Base-by-base conservation (phyloP, 2,888 invertebrate genomes). In the Cephus pygmeus region DNA sequence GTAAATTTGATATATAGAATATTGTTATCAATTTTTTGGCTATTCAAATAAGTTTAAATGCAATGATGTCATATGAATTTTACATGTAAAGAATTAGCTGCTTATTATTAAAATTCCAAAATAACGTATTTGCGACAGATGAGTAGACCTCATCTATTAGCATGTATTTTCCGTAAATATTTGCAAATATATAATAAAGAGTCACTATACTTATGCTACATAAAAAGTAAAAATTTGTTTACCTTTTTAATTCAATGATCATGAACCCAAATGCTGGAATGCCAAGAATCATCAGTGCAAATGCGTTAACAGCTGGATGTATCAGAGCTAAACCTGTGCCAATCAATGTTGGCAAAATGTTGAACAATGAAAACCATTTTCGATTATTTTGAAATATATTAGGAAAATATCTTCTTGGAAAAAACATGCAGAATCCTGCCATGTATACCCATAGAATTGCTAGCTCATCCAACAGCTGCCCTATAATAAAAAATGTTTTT, bases 381-480 rank as follows among this genome's bases (percentile, higher is more conserved):
- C 96, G 93, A 88, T 95, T 94, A 80, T 94, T 94, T 82, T 93
- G 92, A 79, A 95, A 92, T 87, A 94, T 94, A 84, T 93, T 93
- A 15, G 96, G 96, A 86, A 96, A 95, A 88, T 95, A 94, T 90
- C 94, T 92, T 87, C 94, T 93, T 35, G 96, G 96, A 78, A 94
- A 93, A 92, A 96, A 96, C 92, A 96, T 93, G 68, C 95, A 95
- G 88, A 96, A 95, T 9, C 95, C 95, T 34, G 96, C 95, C 93
- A 96, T 95, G 84, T 95, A 95, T 2, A 96, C 95, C 97, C 97
- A 97, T 73, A 97, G 89, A 88, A 97, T 97, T 73, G 96, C 95
- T 83, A 97, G 91, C 90, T 97, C 97, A 91, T 97, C 97, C 79
- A 97, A 91, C 56, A 97, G 91, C 92, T 97, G 97, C 35, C 96